Evolutionary conservation across 2,888 invertebrate genomes (phyloP).

Genomic region (Epinotia ramella): DNA sequence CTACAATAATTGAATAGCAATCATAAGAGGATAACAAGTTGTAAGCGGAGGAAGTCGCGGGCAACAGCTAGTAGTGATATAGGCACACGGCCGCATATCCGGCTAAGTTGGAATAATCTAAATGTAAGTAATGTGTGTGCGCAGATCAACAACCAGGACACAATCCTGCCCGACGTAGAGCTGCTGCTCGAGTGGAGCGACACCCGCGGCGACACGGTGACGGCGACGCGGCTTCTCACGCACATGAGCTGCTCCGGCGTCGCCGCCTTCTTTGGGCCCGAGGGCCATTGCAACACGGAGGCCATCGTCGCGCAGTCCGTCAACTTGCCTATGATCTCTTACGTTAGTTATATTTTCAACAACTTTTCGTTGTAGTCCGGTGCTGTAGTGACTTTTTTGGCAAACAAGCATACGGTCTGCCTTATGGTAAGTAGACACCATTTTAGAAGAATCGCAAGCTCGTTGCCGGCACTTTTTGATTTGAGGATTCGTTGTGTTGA

Average conservation of each 20-base stretch:
- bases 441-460: too few relatives aligned
- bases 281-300: conserved; percentile 97
- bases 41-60: too few relatives aligned
- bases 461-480: too few relatives aligned
- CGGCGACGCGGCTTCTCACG: conserved; percentile 93
- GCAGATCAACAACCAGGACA: conserved; percentile 89
- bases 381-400: neutral
- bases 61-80: too few relatives aligned
- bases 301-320: conserved; percentile 96
- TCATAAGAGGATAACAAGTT: too few relatives aligned
- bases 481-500: too few relatives aligned
- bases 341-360: conserved; percentile 89
- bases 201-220: conserved; percentile 93
- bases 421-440: too few relatives aligned
- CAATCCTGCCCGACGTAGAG: conserved; percentile 90
- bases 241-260: conserved; percentile 96
- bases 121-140: conserved; percentile 46
- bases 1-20: too few relatives aligned
- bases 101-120: too few relatives aligned
- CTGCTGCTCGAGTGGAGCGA: conserved; percentile 92
- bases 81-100: too few relatives aligned
- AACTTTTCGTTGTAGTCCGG: neutral
- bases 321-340: conserved; percentile 98
- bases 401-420: too few relatives aligned
- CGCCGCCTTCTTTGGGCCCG: conserved; percentile 97